Evolutionary conservation across 1,140 invertebrate species (phyloP).

Genomic region (Acromyrmex heyeri): DNA sequence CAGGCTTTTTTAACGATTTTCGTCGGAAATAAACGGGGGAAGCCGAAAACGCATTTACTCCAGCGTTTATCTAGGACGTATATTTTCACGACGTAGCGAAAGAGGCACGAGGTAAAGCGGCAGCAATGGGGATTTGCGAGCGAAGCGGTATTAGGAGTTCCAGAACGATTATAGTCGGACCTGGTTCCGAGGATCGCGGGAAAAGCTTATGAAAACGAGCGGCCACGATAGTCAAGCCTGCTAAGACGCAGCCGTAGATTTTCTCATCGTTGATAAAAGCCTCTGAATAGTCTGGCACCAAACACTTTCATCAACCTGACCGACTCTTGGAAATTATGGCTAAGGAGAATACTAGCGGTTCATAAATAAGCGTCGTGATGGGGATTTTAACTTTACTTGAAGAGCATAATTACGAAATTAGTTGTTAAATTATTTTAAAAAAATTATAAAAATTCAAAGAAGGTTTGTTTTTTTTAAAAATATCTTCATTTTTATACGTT

Average conservation of each 20-base stretch:
- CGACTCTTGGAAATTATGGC: slow-evolving; percentile 4
- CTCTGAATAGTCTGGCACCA: background rate
- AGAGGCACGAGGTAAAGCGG: slow-evolving; percentile 57
- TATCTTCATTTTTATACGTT: background rate
- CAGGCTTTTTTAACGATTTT: slow-evolving; percentile 58
- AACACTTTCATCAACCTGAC: slow-evolving; percentile 40
- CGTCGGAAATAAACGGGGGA: slow-evolving; percentile 44
- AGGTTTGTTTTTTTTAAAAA: background rate
- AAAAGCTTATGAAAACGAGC: slow-evolving; percentile 59
- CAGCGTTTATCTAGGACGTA: slow-evolving; percentile 58
- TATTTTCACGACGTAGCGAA: slow-evolving; percentile 61
- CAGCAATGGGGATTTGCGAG: slow-evolving; percentile 66
- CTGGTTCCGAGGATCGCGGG: slow-evolving; percentile 18
- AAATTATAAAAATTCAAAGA: background rate
- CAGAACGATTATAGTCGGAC: slow-evolving; percentile 59
- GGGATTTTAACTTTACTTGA: background rate
- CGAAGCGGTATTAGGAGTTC: slow-evolving; percentile 63
- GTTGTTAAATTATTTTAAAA: background rate
- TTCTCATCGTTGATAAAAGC: slow-evolving; percentile 45
- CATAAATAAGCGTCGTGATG: slow-evolving; percentile 12
- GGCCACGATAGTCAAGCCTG: background rate
- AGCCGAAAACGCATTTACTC: slow-evolving; percentile 65
- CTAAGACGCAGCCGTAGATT: slow-evolving; percentile 41
- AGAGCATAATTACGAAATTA: background rate
- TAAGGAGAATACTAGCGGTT: background rate